Evolutionary conservation across 2,113 vertebrate genomes (phyloP), one percentile per base, ranked within the genome.

Genomic region (Cyanoliseus patagonus): DNA sequence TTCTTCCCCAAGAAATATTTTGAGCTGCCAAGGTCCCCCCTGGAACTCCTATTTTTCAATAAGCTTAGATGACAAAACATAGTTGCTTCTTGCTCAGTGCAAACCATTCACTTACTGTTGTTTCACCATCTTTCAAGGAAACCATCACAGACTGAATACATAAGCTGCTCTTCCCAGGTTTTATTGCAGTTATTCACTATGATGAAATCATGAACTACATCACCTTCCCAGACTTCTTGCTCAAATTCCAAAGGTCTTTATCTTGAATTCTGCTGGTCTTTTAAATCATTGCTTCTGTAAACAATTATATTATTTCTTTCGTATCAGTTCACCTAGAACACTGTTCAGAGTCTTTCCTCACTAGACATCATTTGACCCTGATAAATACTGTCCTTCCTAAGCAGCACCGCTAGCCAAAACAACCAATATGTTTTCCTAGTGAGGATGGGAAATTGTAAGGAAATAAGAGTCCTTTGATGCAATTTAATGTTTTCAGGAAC

Each of bases 61-160:
- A 63, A 53, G 25, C 14, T 75, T 59, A 86, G 41, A 23, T 77
- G 79, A 83, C n/a, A 88, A 94, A 90, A 90, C 2, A 0, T 31
- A 80, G 31, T 30, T 37, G 39, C 25, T 78, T 91, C 51, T 66
- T 68, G 23, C 66, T 89, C 47, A 55, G 33, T 67, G 57, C 18
- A 79, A 61, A 47, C 10, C 42, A 72, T 61, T 78, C 86, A 31
- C 35, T 92, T 80, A 84, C 42, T 1, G 0, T 59, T 79, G 30
- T 95, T 95, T 91, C 81, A 80, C 53, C 73, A 92, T 42, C 49
- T 90, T 88, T 86, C 76, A 93, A 90, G 72, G 94, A 93, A 83
- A 89, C 41, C 10, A 27, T 37, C 49, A 39, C 55, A 87, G 47
- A 44, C 47, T 62, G 35, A 70, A 75, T 49, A 25, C 9, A 12